A percentile compares a stretch with the other conserved stretches of the same genome.
These are phyloP conservation scores for Drosophila prosaltans DNA, from an alignment of 1,140 invertebrate species.

Conservation along the genomic window DNA sequence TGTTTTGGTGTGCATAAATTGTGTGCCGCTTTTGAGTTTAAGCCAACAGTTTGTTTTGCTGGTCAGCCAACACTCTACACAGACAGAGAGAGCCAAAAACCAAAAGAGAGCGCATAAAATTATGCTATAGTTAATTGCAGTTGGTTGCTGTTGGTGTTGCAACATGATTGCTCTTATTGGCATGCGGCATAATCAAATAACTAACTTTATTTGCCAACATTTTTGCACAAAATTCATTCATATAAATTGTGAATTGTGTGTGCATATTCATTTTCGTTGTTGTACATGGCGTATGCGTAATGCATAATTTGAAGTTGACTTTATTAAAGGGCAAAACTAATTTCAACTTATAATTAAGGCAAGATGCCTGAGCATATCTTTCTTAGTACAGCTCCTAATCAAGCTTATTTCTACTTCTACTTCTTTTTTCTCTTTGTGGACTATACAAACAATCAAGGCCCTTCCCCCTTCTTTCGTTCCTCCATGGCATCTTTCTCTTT, in stretches of 20 bases:
- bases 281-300: constrained; percentile 34
- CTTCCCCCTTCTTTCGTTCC: not conserved
- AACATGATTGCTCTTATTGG: constrained; percentile 72
- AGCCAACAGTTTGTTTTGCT: constrained; percentile 78
- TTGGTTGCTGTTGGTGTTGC: constrained; percentile 41
- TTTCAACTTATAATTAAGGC: constrained; percentile 71
- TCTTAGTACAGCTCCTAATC: constrained; percentile 33
- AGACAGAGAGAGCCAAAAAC: not conserved
- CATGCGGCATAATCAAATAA: constrained; percentile 75
- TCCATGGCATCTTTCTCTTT: not conserved
- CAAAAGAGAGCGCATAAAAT: constrained; percentile 27
- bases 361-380: constrained; percentile 28
- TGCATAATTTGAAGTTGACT: constrained; percentile 9
- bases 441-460: constrained; percentile 4
- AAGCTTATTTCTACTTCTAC: constrained; percentile 33
- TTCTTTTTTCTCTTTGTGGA: constrained; percentile 3
- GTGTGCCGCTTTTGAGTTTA: constrained; percentile 75
- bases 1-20: constrained; percentile 64
- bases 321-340: constrained; percentile 55
- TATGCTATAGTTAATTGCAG: constrained; percentile 71
- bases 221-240: constrained; percentile 67
- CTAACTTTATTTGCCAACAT: constrained; percentile 69
- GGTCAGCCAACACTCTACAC: constrained; percentile 54
- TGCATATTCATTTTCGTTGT: too few species aligned
- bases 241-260: not conserved